phyloP scores from a whole-genome alignment of 2,888 invertebrate species.

The Drosophila vallismaia region DNA sequence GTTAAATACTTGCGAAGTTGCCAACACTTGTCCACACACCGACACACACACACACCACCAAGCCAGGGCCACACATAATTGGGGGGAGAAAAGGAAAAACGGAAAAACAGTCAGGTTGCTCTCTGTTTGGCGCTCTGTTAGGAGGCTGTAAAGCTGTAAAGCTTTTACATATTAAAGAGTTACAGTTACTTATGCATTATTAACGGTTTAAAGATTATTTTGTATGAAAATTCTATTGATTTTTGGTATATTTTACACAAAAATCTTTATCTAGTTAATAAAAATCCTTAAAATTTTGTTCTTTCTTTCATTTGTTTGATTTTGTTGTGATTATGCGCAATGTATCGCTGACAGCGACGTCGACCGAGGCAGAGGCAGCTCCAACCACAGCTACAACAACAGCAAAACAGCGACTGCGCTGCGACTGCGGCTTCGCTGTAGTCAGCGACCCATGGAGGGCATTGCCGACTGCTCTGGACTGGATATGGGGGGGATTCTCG shows the following conservation, averaged over 20 bases:
- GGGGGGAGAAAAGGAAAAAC: not conserved
- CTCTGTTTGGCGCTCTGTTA: not conserved
- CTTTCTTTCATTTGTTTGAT: constrained; percentile 67
- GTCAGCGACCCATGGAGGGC: constrained; percentile 77
- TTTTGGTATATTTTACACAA: too few species aligned
- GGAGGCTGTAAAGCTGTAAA: not conserved
- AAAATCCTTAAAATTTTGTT: not conserved
- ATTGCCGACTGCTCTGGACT: constrained; percentile 58
- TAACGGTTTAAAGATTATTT: too few species aligned
- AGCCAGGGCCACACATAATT: constrained; percentile 12
- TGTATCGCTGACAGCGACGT: constrained; percentile 54
- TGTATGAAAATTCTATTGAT: too few species aligned
- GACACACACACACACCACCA: constrained; percentile 31
- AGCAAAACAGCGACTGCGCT: constrained; percentile 26
- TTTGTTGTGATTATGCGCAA: constrained; percentile 79
- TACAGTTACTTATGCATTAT: not conserved
- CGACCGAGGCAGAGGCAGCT: constrained; percentile 12
- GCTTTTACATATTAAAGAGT: not conserved
- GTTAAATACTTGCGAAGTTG: constrained; percentile 71
- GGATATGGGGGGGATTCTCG: constrained; percentile 2
- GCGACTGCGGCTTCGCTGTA: constrained; percentile 50
- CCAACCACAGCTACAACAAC: constrained; percentile 15
- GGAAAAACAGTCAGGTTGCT: not conserved
- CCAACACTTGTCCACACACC: constrained; percentile 64
- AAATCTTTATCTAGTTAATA: too few species aligned